phyloP scores from a whole-genome alignment of 2,113 vertebrate species.

The Hyaena hyaena region DNA sequence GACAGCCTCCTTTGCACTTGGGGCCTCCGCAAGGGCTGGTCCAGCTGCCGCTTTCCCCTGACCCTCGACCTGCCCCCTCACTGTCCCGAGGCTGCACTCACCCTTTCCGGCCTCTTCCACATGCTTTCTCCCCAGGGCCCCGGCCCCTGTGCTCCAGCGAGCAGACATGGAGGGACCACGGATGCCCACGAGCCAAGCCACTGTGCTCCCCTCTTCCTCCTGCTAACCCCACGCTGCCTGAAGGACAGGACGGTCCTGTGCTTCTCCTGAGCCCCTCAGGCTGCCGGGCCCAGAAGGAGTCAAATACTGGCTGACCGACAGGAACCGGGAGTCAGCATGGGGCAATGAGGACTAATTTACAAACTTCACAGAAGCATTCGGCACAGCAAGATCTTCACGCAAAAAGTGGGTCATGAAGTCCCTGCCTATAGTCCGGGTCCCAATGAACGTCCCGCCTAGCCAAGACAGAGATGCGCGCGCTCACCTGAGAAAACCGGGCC shows the following conservation, averaged over 20 bases:
- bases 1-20: neutral
- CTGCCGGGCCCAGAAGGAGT: neutral
- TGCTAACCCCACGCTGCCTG: neutral
- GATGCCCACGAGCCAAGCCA: neutral
- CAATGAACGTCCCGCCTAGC: neutral
- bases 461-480: neutral
- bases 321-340: neutral
- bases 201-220: too few species aligned
- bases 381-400: neutral
- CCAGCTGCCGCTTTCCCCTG: rapidly evolving
- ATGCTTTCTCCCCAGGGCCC: neutral
- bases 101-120: neutral
- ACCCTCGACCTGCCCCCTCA: too few species aligned
- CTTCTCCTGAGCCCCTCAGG: neutral
- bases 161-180: neutral
- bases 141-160: neutral
- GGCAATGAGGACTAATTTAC: neutral
- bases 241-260: neutral
- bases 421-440: neutral
- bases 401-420: neutral
- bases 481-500: neutral
- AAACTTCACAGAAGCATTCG: neutral
- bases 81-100: neutral
- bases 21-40: neutral
- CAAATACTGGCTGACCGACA: neutral